Evolutionary conservation across 2,797 vertebrate species (phyloP).

Genomic region (Steatocranus sp.): DNA sequence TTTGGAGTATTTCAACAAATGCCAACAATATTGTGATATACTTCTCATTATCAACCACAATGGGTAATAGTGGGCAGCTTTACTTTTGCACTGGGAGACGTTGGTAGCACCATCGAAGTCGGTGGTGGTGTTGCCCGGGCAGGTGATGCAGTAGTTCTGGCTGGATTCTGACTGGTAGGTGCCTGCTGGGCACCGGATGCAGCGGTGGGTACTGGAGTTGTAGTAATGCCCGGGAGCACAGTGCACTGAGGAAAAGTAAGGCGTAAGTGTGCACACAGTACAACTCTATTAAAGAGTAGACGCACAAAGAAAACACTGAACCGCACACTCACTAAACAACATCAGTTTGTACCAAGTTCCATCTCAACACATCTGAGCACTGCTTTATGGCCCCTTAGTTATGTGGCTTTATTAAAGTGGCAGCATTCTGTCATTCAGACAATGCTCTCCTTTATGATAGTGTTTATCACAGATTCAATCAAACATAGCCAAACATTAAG

Average conservation of each 20-base stretch:
- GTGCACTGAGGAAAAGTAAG: slow-evolving; percentile 79
- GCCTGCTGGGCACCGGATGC: slow-evolving; percentile 86
- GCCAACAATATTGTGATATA: background rate
- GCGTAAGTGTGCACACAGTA: background rate
- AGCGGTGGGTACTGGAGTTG: slow-evolving; percentile 90
- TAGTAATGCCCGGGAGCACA: slow-evolving; percentile 95
- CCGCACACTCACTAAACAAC: background rate
- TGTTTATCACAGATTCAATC: background rate
- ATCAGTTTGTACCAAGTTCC: background rate
- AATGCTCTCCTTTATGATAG: background rate
- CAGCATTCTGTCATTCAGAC: background rate
- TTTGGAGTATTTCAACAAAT: background rate
- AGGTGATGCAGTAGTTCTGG: slow-evolving; percentile 93
- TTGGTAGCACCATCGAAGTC: slow-evolving; percentile 97
- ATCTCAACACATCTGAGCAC: background rate
- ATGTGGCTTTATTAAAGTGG: background rate
- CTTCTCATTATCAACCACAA: background rate
- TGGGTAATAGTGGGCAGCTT: background rate
- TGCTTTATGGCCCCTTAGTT: background rate
- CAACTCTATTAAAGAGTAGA: background rate
- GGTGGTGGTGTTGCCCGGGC: slow-evolving; percentile 93
- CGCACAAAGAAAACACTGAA: background rate
- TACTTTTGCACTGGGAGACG: slow-evolving; percentile 96
- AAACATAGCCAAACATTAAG: background rate
- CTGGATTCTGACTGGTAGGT: slow-evolving; percentile 95